Evolutionary conservation across 1,140 invertebrate genomes (phyloP).

Genomic region (Alviniconcha marisindica): DNA sequence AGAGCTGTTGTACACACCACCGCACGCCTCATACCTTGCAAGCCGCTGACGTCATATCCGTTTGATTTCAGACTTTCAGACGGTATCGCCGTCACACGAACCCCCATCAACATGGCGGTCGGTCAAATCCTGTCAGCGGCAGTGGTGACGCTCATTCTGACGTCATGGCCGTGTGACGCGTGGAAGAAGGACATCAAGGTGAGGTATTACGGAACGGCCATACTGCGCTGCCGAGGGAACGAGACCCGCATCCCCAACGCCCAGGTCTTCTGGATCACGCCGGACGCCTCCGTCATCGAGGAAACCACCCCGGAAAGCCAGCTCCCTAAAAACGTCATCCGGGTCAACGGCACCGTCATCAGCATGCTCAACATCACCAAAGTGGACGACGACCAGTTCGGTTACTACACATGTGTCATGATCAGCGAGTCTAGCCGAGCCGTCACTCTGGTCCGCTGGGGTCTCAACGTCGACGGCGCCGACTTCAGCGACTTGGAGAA

Average conservation of each 20-base stretch:
- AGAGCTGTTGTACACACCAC: too few relatives aligned
- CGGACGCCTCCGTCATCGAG: conserved; percentile 31
- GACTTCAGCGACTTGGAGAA: conserved; percentile 58
- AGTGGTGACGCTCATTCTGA: not conserved
- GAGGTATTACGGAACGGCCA: not conserved
- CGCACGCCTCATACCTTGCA: not conserved
- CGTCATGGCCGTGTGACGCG: not conserved
- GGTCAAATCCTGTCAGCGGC: not conserved
- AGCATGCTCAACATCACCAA: conserved; percentile 49
- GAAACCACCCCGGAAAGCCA: not conserved
- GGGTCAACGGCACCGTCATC: not conserved
- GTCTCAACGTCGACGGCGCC: conserved; percentile 66
- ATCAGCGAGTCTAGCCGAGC: conserved; percentile 19
- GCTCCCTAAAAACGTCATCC: not conserved
- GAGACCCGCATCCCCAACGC: not conserved
- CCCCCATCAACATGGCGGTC: not conserved
- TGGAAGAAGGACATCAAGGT: conserved; percentile 2
- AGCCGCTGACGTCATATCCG: not conserved
- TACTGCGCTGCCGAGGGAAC: not conserved
- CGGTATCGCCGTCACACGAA: not conserved
- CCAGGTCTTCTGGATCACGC: conserved; percentile 39
- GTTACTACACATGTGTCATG: conserved; percentile 66
- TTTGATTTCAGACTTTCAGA: too few relatives aligned
- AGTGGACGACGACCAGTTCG: conserved; percentile 62
- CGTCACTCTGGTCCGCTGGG: conserved; percentile 44